Conservation (phyloP, 2,797 vertebrate species). For the Sebastes trivittatus region DNA sequence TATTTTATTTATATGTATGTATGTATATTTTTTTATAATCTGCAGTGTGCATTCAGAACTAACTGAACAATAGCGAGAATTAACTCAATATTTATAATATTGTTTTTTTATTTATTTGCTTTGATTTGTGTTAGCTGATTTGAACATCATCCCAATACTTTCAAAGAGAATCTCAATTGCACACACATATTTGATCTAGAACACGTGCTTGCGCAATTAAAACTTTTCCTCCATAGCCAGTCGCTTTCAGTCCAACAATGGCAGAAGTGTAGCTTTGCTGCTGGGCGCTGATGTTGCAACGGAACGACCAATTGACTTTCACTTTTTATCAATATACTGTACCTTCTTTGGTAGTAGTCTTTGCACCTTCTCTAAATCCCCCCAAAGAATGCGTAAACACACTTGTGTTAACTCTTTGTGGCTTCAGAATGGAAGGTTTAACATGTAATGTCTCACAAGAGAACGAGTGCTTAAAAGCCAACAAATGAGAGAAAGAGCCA, state of each 20-base stretch:
- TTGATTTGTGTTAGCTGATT: not conserved
- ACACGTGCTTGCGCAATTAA: not conserved
- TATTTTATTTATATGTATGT: not conserved
- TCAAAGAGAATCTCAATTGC: not conserved
- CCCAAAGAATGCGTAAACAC: not conserved
- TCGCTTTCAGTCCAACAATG: no score
- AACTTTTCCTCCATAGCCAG: no score
- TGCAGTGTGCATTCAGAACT: not conserved
- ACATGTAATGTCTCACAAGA: not conserved
- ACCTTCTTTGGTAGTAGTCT: no score
- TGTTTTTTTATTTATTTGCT: not conserved
- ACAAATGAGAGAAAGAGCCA: not conserved
- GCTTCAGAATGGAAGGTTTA: not conserved
- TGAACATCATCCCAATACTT: not conserved
- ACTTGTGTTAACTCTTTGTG: not conserved
- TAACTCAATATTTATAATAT: not conserved
- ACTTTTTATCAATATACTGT: no score
- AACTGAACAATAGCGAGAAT: not conserved
- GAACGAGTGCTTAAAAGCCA: not conserved
- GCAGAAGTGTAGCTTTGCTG: no score
- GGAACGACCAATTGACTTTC: no score
- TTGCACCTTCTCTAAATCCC: not conserved
- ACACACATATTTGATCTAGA: not conserved
- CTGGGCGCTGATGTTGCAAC: no score
- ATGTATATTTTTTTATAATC: not conserved